Base-by-base conservation (phyloP, 2,888 invertebrate genomes). In the Drosophila acutilabella region DNA sequence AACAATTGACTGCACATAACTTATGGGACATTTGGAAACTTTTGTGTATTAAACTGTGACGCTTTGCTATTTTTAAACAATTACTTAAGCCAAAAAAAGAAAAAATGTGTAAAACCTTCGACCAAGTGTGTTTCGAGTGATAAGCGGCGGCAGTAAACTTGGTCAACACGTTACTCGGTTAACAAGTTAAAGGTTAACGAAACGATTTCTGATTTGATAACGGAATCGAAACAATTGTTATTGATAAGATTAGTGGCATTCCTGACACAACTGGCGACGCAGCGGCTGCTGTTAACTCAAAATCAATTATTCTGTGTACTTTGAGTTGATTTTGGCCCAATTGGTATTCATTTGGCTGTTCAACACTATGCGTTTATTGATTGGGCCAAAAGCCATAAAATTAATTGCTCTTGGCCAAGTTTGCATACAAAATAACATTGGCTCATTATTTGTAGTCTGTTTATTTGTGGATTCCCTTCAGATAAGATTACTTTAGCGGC, bases 211-310 rank as follows among this genome's bases (percentile, higher is more conserved):
- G 36, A 36, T 36, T 36, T 36, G 36, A 36, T 36, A 36, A 13
- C 36, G 69, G 30, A 69, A 74, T 38, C 47, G 20, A 47, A 57
- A 14, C 36, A 47, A 57, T 18, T 56, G 36, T 13, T 36, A 36
- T 56, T 64, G 76, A 76, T 76, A 69, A 76, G 78, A 77, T 75
- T 75, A 77, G 36, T 47, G 38, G 30, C 38, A 60, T 26, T 70
- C 57, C 26, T 48, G 59, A 1, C 30, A 30, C 30, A 30, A 64
- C 65, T 71, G 78, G 78, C 75, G 77, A 64, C 77, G 62, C 56
- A n/a, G 47, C 62, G 77, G 77, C 77, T 78, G 77, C 75, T 78
- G 79, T 64, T 45, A 36, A 41, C 53, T n/a, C 36, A 56, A 30
- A 65, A 71, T 71, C 53, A 59, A 76, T 71, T 45, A 50, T 44